Evolutionary conservation across 2,797 vertebrate species (phyloP).

Genomic region (Tragopan temminckii): DNA sequence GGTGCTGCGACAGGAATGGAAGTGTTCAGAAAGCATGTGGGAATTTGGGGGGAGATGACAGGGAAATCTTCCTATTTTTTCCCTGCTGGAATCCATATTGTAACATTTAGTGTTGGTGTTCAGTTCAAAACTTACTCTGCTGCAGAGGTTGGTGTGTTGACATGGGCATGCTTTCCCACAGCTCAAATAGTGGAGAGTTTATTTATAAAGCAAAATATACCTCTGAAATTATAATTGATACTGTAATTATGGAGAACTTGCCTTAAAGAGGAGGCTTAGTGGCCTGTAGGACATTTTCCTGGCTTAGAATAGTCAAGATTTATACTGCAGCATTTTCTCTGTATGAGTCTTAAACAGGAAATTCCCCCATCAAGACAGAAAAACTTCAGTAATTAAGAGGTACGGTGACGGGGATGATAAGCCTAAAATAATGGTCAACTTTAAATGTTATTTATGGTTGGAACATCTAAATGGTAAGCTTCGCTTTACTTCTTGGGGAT

Average conservation of each 20-base stretch:
- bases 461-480: neutral
- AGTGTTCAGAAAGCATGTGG: conserved; percentile 34
- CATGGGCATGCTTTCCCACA: conserved; percentile 53
- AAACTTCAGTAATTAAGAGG: neutral
- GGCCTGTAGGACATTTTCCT: conserved; percentile 19
- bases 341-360: conserved; percentile 6
- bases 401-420: neutral
- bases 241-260: conserved; percentile 52
- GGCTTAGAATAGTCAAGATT: neutral
- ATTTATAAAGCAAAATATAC: conserved; percentile 62
- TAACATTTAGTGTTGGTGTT: conserved; percentile 5
- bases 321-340: conserved; percentile 1
- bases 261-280: conserved; percentile 16
- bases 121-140: neutral
- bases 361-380: conserved; percentile 21
- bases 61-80: conserved; percentile 26
- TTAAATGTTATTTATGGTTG: neutral
- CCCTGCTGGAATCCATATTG: neutral
- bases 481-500: neutral
- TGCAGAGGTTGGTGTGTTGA: neutral
- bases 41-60: neutral
- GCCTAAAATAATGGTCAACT: neutral
- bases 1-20: conserved; percentile 58
- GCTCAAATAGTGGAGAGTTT: conserved; percentile 48
- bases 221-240: conserved; percentile 60